Evolutionary conservation across 2,797 vertebrate genomes (phyloP), one percentile per base, ranked within the genome.

Genomic region (Pitangus sulphuratus): DNA sequence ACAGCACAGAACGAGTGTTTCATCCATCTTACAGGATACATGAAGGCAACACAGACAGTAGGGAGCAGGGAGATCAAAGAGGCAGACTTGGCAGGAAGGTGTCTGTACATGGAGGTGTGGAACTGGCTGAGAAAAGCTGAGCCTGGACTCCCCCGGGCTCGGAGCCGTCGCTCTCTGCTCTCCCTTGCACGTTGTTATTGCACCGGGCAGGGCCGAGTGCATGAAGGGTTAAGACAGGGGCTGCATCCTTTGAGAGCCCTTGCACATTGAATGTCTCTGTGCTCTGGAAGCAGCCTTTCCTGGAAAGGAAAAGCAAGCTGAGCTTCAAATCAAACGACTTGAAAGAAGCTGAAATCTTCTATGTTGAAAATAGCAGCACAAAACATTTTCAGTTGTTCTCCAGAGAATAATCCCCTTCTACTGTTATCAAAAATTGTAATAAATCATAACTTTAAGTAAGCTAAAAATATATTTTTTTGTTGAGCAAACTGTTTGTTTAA

Each of bases 81-180:
- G 44, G 54, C 70, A 60, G 70, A 20, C 25, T 25, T 57, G 42
- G 70, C 54, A 82, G 82, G 65, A 48, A 44, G n/a, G 6, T 72
- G 31, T 66, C 61, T 84, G 69, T 8, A 12, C 76, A 37, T 1
- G 11, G 56, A 58, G 72, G 9, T 33, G 31, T 31, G 74, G 70
- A 42, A 62, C n/a, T 69, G 69, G 22, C 60, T 64, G 89, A 57
- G 70, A n/a, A 68, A 25, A 94, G n/a, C 82, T 64, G 45, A 71
- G n/a, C 54, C 84, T 71, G 74, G n/a, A 4, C 22, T 53, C 45
- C 66, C 37, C 58, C 0, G 4, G 48, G 64, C 69, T 66, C 0
- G 0, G 40, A 42, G 57, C 18, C 5, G 0, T 30, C 0, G 0
- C 22, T 20, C n/a, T 39, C 44, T 22, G 74, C 71, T 56, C 62